Evolutionary conservation across 30 jellyfish, hydroid and myxozoan genomes (phyloP).

Genomic region (Cassiopea andromeda): DNA sequence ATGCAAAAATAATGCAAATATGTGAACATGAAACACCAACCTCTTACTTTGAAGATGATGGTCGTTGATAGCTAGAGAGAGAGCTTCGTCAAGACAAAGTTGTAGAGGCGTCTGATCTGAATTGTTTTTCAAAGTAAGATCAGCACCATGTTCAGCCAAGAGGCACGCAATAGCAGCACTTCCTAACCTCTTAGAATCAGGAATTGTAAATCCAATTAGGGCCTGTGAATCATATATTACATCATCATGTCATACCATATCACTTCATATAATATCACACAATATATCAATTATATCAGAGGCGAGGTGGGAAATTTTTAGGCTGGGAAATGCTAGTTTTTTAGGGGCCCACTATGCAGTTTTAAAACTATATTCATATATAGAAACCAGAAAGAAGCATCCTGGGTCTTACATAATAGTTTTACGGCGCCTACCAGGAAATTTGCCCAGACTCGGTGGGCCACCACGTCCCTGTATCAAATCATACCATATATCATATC

Average conservation of each 20-base stretch:
- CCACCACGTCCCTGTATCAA: too few species aligned
- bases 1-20: too few species aligned
- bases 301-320: too few species aligned
- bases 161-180: constrained; percentile 92
- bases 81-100: constrained; percentile 86
- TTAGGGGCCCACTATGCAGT: background rate
- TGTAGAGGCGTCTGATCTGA: constrained; percentile 85
- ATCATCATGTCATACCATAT: background rate
- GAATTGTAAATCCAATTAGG: constrained; percentile 82
- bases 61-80: constrained; percentile 74
- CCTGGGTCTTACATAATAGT: too few species aligned
- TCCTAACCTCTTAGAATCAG: constrained; percentile 68
- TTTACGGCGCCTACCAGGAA: too few species aligned
- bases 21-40: background rate
- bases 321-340: too few species aligned
- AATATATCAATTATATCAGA: too few species aligned
- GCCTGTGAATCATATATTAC: background rate
- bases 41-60: constrained; percentile 64
- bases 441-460: too few species aligned
- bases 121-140: constrained; percentile 73
- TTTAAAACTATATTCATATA: too few species aligned
- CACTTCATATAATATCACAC: background rate
- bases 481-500: too few species aligned
- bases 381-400: too few species aligned
- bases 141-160: constrained; percentile 95